A percentile compares a stretch with the other conserved stretches of the same genome.
Evolutionary conservation across 2,888 invertebrate genomes (phyloP).

Genomic region (Hermodice carunculata): DNA sequence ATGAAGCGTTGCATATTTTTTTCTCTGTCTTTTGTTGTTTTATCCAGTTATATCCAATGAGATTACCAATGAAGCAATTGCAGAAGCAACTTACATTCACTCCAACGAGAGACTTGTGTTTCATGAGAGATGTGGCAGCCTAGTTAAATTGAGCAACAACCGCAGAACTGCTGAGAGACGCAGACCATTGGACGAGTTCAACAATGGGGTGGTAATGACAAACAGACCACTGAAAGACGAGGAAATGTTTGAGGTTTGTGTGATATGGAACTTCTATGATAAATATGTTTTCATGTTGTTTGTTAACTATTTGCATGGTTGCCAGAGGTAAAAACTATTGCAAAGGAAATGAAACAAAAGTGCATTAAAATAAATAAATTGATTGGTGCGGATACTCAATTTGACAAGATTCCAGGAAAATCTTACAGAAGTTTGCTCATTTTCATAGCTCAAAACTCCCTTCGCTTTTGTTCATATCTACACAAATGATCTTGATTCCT

Average conservation of each 20-base stretch:
- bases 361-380: too few species aligned
- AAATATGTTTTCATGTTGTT: too few species aligned
- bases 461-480: too few species aligned
- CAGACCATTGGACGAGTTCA: slow-evolving; percentile 67
- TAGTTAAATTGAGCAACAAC: slow-evolving; percentile 78
- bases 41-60: slow-evolving; percentile 64
- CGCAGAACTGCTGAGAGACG: slow-evolving; percentile 63
- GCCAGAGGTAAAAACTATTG: too few species aligned
- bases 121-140: slow-evolving; percentile 88
- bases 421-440: too few species aligned
- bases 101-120: slow-evolving; percentile 74
- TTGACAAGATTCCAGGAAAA: too few species aligned
- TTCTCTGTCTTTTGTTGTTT: slow-evolving; percentile 35
- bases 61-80: slow-evolving; percentile 49
- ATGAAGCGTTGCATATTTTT: not conserved
- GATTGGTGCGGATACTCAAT: too few species aligned
- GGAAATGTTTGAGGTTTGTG: slow-evolving; percentile 66
- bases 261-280: too few species aligned
- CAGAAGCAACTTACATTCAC: slow-evolving; percentile 30
- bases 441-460: too few species aligned
- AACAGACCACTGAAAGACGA: slow-evolving; percentile 65
- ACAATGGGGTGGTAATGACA: slow-evolving; percentile 69
- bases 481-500: too few species aligned
- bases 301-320: too few species aligned
- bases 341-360: too few species aligned